Conservation (phyloP, 2,888 invertebrate genomes). For the Branchinecta sandiegonensis region DNA sequence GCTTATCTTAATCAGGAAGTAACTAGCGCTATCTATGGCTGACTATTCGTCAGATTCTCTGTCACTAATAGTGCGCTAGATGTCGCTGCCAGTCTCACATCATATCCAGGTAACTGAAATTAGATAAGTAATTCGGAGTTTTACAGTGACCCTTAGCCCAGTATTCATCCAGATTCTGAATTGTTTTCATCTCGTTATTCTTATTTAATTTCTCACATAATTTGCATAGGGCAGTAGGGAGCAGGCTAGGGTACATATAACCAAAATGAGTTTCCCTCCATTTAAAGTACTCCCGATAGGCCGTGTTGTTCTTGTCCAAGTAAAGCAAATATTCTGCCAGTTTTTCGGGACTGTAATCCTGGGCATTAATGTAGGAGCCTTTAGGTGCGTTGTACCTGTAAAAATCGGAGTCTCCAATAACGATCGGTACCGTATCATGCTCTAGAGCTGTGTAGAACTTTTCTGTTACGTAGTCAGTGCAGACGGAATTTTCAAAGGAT, state of each 20-base stretch:
- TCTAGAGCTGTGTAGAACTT: neutral
- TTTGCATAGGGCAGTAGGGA: neutral
- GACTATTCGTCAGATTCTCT: no score
- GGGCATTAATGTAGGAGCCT: neutral
- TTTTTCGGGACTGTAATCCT: neutral
- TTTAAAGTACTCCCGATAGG: neutral
- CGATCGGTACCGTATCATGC: neutral
- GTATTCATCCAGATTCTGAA: neutral
- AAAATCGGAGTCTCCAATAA: neutral
- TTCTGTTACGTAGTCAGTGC: slow-evolving; percentile 3
- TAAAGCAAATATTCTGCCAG: neutral
- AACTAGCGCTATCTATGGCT: no score
- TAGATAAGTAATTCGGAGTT: slow-evolving; percentile 3
- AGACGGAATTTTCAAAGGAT: slow-evolving; percentile 6
- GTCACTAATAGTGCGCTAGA: no score
- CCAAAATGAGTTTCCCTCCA: slow-evolving; percentile 9
- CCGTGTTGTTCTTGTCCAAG: neutral
- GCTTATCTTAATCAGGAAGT: no score
- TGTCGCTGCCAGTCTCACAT: no score
- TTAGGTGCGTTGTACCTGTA: neutral
- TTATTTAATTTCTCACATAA: neutral
- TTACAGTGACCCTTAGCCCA: neutral
- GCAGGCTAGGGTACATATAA: slow-evolving; percentile 3
- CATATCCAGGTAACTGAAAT: neutral
- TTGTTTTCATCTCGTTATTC: neutral